phyloP scores from a whole-genome alignment of 2,888 invertebrate species.

The Cephus nigrinus region DNA sequence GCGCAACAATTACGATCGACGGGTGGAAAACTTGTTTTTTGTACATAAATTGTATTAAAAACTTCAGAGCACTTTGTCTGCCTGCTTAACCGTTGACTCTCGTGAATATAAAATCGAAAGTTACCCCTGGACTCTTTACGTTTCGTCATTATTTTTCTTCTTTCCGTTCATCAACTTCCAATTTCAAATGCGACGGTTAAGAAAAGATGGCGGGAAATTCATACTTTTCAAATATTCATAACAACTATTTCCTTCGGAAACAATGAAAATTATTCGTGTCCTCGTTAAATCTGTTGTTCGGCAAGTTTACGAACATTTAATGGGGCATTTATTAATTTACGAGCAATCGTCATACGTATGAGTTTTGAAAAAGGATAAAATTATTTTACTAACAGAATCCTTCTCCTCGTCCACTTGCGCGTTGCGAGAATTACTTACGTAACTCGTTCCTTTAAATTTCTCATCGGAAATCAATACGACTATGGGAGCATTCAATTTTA shows the following conservation, averaged over 20 bases:
- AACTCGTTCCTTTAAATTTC: neutral
- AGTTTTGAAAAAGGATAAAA: neutral
- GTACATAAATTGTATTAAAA: neutral
- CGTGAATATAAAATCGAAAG: neutral
- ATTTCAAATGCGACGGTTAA: neutral
- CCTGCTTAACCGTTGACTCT: neutral
- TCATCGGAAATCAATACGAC: neutral
- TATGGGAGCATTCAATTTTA: neutral
- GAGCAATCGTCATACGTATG: neutral
- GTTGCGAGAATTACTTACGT: neutral
- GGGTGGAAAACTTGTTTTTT: neutral
- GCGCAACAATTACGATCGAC: neutral
- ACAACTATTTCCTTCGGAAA: neutral
- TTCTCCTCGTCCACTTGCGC: neutral
- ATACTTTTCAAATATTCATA: neutral
- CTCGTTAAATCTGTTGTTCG: neutral
- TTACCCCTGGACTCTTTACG: neutral
- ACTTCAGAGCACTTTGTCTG: neutral
- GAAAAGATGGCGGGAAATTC: neutral
- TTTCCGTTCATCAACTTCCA: neutral
- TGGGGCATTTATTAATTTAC: neutral
- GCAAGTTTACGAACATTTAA: neutral
- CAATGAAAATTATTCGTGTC: neutral
- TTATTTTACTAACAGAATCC: neutral
- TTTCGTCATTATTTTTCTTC: neutral